These are phyloP conservation scores for Drosophila hamatofila DNA, from an alignment of 2,888 invertebrate species.

Conservation along the genomic window DNA sequence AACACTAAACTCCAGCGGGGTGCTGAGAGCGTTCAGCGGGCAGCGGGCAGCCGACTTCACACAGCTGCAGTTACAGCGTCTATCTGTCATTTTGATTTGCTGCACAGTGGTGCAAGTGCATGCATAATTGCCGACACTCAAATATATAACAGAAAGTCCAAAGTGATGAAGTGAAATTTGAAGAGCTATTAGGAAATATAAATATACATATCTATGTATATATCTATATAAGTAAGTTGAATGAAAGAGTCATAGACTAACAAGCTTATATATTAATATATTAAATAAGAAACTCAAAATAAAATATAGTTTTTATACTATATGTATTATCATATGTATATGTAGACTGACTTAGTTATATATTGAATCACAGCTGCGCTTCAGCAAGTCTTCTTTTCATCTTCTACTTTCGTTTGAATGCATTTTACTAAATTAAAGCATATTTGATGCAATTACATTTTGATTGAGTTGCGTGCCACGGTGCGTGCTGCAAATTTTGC, in stretches of 20 bases:
- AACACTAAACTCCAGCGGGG: conserved; percentile 32
- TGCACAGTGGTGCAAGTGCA: conserved; percentile 47
- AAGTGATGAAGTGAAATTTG: not conserved
- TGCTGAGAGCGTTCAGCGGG: conserved; percentile 1
- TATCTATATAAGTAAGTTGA: too few species aligned
- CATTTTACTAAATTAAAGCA: not conserved
- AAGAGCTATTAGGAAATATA: not conserved
- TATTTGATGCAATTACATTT: conserved; percentile 4
- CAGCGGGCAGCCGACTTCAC: conserved; percentile 9
- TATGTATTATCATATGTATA: not conserved
- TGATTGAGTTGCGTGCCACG: conserved; percentile 26
- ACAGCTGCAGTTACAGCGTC: conserved; percentile 54
- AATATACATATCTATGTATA: not conserved
- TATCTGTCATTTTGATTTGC: conserved; percentile 75
- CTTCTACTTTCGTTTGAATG: not conserved
- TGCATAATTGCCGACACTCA: conserved; percentile 2
- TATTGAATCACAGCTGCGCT: not conserved
- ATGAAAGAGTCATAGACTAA: too few species aligned
- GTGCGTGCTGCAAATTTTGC: conserved; percentile 50
- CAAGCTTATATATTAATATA: too few species aligned
- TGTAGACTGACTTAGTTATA: not conserved
- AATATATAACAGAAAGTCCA: not conserved
- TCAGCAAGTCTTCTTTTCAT: not conserved
- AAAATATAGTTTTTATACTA: not conserved
- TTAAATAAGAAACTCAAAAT: too few species aligned